A percentile compares a stretch with the other conserved stretches of the same genome.
Evolutionary conservation across 2,888 invertebrate species (phyloP).

Genomic region (Spodoptera picta): DNA sequence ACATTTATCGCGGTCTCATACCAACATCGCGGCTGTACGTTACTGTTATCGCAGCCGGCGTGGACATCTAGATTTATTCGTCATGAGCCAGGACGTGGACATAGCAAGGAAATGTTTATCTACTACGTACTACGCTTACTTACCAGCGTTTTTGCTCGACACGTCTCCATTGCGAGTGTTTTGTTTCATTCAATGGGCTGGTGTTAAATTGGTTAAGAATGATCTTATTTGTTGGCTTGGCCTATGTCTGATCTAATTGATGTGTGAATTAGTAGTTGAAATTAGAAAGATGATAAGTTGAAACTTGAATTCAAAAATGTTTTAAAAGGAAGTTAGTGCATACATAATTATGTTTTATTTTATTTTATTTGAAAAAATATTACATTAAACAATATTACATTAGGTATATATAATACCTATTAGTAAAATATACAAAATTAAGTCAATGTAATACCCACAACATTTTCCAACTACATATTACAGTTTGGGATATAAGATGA

Average conservation of each 20-base stretch:
- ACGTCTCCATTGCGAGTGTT: slow-evolving; percentile 52
- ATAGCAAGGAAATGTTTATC: slow-evolving; percentile 81
- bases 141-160: slow-evolving; percentile 60
- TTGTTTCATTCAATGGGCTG: slow-evolving; percentile 5
- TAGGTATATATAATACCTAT: too few species aligned
- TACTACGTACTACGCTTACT: slow-evolving; percentile 68
- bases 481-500: too few species aligned
- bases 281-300: too few species aligned
- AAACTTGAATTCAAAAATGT: too few species aligned
- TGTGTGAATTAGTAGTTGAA: too few species aligned
- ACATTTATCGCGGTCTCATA: slow-evolving; percentile 67
- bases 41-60: slow-evolving; percentile 69
- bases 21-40: slow-evolving; percentile 66
- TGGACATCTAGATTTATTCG: slow-evolving; percentile 82
- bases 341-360: too few species aligned
- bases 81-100: slow-evolving; percentile 75
- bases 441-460: slow-evolving; percentile 3
- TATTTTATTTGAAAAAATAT: too few species aligned
- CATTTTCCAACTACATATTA: too few species aligned
- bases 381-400: too few species aligned
- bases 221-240: not conserved
- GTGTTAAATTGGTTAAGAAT: slow-evolving; percentile 10
- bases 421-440: not conserved
- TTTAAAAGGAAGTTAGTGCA: too few species aligned
- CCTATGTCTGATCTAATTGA: too few species aligned